A percentile compares a stretch with the other conserved stretches of the same genome.
Conservation (phyloP, 2,797 vertebrate genomes). For the Myotis vivesi region DNA sequence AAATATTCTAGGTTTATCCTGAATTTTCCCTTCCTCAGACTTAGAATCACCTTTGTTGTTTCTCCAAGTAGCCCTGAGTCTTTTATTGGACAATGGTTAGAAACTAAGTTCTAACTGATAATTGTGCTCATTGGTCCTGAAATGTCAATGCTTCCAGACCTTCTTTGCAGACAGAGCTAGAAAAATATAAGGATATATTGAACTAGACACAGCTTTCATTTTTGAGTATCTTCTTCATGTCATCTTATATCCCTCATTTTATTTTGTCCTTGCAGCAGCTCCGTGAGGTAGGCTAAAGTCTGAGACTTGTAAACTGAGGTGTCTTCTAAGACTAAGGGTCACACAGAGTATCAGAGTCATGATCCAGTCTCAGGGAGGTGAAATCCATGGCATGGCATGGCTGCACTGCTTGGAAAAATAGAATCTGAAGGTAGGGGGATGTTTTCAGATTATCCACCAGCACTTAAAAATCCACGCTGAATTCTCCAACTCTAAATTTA, state of each 20-base stretch:
- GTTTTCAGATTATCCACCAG: neutral
- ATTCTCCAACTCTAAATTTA: neutral
- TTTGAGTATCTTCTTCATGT: neutral
- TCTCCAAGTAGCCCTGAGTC: neutral
- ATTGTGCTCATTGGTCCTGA: neutral
- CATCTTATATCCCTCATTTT: neutral
- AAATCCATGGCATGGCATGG: neutral
- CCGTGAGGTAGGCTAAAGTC: neutral
- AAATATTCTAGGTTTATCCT: neutral
- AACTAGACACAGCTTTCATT: neutral
- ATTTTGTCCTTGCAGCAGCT: neutral
- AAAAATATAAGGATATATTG: neutral
- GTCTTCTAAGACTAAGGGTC: neutral
- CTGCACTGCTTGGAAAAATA: neutral
- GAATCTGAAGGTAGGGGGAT: neutral
- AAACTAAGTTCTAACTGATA: neutral
- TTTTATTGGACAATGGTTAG: neutral
- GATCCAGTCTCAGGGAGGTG: neutral
- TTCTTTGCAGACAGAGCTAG: neutral
- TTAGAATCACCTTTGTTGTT: neutral
- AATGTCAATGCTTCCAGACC: neutral
- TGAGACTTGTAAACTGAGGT: neutral
- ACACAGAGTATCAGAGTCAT: neutral
- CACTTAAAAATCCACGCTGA: neutral
- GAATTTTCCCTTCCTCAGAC: neutral